phyloP scores from a whole-genome alignment of 2,797 vertebrate species.

The Arnoldichthys spilopterus region DNA sequence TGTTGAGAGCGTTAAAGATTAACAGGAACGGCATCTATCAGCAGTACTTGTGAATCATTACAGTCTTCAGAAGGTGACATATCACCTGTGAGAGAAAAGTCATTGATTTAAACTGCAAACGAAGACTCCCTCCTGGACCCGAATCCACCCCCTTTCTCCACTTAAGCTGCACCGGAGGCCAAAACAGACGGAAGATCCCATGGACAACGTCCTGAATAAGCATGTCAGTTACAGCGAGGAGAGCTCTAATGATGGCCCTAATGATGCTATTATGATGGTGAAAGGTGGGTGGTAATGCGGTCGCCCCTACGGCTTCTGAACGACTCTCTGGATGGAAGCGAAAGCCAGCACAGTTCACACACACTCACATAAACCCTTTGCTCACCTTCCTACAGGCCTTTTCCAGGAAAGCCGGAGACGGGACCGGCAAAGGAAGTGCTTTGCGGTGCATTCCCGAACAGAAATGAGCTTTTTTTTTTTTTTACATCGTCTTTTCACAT shows the following conservation, averaged over 20 bases:
- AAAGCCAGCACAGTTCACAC: slow-evolving; percentile 38
- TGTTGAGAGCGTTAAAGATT: neutral
- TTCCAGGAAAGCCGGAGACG: slow-evolving; percentile 74
- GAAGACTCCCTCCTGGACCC: slow-evolving; percentile 42
- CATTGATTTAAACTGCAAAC: slow-evolving; percentile 44
- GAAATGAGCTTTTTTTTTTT: slow-evolving; percentile 76
- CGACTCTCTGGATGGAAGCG: slow-evolving; percentile 43
- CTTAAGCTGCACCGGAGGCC: slow-evolving; percentile 10
- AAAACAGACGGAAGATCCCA: slow-evolving; percentile 46
- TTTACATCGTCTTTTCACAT: neutral
- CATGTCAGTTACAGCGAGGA: slow-evolving; percentile 37
- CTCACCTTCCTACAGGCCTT: slow-evolving; percentile 72
- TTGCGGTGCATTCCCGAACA: slow-evolving; percentile 70
- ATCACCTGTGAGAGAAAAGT: slow-evolving; percentile 30
- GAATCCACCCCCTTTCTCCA: neutral
- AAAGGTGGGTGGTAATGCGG: neutral
- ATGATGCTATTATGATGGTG: slow-evolving; percentile 31
- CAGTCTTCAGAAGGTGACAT: slow-evolving; percentile 31
- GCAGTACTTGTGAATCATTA: slow-evolving; percentile 16
- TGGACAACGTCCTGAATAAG: slow-evolving; percentile 51
- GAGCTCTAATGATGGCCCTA: slow-evolving; percentile 22
- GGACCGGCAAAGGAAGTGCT: slow-evolving; percentile 75
- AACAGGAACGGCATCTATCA: neutral
- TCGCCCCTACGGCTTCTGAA: slow-evolving; percentile 23
- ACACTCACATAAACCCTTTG: neutral